Evolutionary conservation across 2,797 vertebrate genomes (phyloP).

Genomic region (Paramormyrops hopkinsi): DNA sequence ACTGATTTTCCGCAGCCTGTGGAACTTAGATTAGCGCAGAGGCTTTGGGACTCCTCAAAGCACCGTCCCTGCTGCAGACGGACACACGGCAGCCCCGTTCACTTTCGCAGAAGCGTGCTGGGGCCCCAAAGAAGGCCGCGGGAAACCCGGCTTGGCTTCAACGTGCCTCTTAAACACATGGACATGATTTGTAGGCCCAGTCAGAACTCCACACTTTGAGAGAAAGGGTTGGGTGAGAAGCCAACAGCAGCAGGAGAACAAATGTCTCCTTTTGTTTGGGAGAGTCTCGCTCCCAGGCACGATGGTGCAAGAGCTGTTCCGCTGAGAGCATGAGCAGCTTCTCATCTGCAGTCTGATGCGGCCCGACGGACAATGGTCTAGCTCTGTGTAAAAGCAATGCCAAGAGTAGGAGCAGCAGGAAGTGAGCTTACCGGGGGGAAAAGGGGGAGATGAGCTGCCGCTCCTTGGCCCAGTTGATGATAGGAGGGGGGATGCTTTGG

Average conservation of each 20-base stretch:
- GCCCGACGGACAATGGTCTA: not conserved
- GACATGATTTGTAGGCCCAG: conserved; percentile 20
- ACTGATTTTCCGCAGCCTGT: not conserved
- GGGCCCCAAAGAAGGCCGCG: not conserved
- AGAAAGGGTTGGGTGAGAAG: not conserved
- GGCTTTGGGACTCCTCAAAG: not conserved
- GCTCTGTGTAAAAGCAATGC: not conserved
- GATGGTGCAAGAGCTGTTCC: not conserved
- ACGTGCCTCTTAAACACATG: conserved; percentile 20
- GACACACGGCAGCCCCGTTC: not conserved
- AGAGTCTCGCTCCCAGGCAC: not conserved
- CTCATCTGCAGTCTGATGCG: not conserved
- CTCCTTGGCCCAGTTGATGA: conserved; percentile 89
- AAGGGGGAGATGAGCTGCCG: conserved; percentile 86
- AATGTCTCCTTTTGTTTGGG: not conserved
- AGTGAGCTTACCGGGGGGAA: conserved; percentile 74
- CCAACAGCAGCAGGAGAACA: conserved; percentile 6
- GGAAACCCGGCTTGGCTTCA: conserved; percentile 1
- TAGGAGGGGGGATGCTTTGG: conserved; percentile 80
- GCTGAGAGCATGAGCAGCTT: not conserved
- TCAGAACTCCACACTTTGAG: conserved; percentile 19
- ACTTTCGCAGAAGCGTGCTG: not conserved
- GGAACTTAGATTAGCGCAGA: not conserved
- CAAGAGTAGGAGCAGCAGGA: not conserved
- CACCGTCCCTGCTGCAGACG: not conserved